Evolutionary conservation across 1,140 invertebrate species (phyloP).

Genomic region (Eueides isabella): DNA sequence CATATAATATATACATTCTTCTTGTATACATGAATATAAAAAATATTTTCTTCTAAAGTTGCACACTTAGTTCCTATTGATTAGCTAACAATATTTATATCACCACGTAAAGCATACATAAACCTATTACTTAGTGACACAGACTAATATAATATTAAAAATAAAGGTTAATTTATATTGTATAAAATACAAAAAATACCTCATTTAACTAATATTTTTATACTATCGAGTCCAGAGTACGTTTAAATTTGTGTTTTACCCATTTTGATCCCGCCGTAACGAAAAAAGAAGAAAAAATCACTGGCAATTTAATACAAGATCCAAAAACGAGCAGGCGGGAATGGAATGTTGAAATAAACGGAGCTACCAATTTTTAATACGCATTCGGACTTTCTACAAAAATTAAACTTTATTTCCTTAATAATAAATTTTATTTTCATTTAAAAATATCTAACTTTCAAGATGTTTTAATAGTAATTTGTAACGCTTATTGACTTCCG

Average conservation of each 20-base stretch:
- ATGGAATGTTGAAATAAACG: slow-evolving; percentile 73
- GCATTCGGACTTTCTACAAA: slow-evolving; percentile 47
- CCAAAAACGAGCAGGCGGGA: slow-evolving; percentile 65
- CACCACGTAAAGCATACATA: too few relatives aligned
- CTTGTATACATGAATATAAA: too few relatives aligned
- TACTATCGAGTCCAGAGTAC: neutral
- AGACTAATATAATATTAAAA: too few relatives aligned
- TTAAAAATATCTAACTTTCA: slow-evolving; percentile 37
- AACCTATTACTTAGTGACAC: too few relatives aligned
- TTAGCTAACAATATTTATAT: too few relatives aligned
- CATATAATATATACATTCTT: too few relatives aligned
- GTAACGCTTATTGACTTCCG: slow-evolving; percentile 63
- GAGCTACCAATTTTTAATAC: slow-evolving; percentile 77
- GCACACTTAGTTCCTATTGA: too few relatives aligned
- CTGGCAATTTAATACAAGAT: slow-evolving; percentile 73
- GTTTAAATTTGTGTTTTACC: slow-evolving; percentile 5
- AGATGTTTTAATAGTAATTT: slow-evolving; percentile 34
- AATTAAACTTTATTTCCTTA: slow-evolving; percentile 53
- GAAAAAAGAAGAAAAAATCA: slow-evolving; percentile 58
- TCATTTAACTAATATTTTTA: neutral
- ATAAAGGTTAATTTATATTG: too few relatives aligned
- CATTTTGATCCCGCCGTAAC: slow-evolving; percentile 7
- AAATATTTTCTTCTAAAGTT: too few relatives aligned
- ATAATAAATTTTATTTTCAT: slow-evolving; percentile 54
- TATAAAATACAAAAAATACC: neutral